Conservation (phyloP, 2,113 vertebrate genomes). For the Falcunculus frontatus region DNA sequence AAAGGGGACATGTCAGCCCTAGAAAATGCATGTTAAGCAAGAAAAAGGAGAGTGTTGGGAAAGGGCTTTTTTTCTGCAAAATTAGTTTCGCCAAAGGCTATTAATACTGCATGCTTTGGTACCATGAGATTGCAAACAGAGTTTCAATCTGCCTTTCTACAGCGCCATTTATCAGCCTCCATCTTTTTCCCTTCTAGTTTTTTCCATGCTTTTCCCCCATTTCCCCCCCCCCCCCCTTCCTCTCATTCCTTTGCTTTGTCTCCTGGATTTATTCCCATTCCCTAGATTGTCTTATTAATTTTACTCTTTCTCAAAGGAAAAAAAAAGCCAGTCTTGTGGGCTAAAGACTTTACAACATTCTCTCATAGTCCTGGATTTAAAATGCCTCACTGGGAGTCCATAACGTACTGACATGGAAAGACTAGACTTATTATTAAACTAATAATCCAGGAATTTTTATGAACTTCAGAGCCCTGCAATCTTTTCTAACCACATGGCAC, state of each 20-base stretch:
- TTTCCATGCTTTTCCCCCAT: background rate
- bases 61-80: constrained; percentile 1
- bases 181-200: background rate
- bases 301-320: constrained; percentile 13
- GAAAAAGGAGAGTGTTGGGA: constrained; percentile 11
- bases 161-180: background rate
- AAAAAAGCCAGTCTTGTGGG: background rate
- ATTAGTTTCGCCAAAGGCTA: constrained; percentile 28
- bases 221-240: too few relatives aligned
- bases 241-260: background rate
- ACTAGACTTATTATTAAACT: constrained; percentile 28
- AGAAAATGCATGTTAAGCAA: background rate
- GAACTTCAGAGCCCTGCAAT: constrained; percentile 8
- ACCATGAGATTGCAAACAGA: constrained; percentile 25
- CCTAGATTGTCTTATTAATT: constrained; percentile 41
- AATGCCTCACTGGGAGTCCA: background rate
- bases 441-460: constrained; percentile 43
- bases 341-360: constrained; percentile 41
- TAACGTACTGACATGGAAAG: constrained; percentile 2
- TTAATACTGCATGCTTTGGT: constrained; percentile 5
- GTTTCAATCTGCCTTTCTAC: constrained; percentile 11
- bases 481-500: background rate
- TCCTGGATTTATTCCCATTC: constrained; percentile 26
- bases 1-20: background rate
- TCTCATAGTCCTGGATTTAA: constrained; percentile 12